Evolutionary conservation across 1,140 invertebrate genomes (phyloP), one percentile per base, ranked within the genome.

Genomic region (Zaprionus davidi): DNA sequence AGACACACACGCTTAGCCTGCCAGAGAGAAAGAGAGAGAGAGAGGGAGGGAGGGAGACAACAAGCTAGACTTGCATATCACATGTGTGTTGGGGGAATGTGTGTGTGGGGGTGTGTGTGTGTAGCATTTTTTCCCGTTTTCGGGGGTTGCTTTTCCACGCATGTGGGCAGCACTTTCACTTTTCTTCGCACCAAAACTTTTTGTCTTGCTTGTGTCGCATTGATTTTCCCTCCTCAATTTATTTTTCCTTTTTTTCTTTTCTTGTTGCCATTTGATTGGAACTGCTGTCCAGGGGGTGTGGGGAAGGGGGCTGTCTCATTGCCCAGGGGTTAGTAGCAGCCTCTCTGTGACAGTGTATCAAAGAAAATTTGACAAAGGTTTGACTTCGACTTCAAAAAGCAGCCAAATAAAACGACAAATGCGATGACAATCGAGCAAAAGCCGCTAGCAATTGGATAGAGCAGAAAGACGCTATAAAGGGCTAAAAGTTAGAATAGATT

Each of bases 311-410:
- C 56, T 28, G 75, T 77, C 73, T 82, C 44, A 73, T 76, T 70
- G 72, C 75, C 66, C 58, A 41, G 36, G 78, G 83, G 84, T 81
- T 75, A 80, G 79, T 67, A 63, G 28, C 17, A 36, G 51, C 11
- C 41, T 4, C 41, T n/a, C 55, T 53, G 44, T 67, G 80, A 51
- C 75, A 81, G 56, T 75, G 73, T 79, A 79, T 86, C 83, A 86
- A 86, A 86, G 79, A 71, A 71, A 72, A 74, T 87, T 82, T 72
- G 72, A 85, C 83, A 71, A 82, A 74, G 80, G 81, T 87, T 86
- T 87, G 69, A 51, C 82, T 87, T 82, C 59, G 53, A 63, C 83
- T 67, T 76, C 73, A 79, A 67, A 69, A 64, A 51, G 66, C 78
- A 57, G 66, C 59, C 63, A 73, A 87, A 86, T 78, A 67, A 67